Percentiles rank a stretch among this genome's conserved stretches.
phyloP scores from a whole-genome alignment of 2,113 vertebrate species.

The Rhinoptilus africanus region DNA sequence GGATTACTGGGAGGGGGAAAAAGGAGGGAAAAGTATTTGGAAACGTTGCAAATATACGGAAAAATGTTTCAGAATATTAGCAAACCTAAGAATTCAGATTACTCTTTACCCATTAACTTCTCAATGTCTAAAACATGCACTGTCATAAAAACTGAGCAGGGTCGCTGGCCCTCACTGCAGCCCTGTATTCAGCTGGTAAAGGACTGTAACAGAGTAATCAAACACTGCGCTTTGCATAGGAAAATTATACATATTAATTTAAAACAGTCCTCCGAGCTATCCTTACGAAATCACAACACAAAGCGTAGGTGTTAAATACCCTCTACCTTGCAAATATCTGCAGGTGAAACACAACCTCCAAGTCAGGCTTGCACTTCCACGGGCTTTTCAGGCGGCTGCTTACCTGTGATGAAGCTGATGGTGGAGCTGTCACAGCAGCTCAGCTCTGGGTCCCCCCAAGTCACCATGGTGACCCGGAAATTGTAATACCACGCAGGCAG shows the following conservation, averaged over 20 bases:
- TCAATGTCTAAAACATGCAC: neutral
- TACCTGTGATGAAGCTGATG: conserved; percentile 93
- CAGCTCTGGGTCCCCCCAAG: conserved; percentile 89
- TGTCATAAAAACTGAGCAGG: neutral
- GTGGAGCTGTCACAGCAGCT: conserved; percentile 92
- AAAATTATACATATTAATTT: neutral
- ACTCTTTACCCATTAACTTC: neutral
- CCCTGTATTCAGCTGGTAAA: neutral
- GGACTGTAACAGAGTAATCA: neutral
- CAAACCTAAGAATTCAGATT: neutral
- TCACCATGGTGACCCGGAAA: conserved; percentile 95
- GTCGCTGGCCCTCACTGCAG: neutral
- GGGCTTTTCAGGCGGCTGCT: neutral
- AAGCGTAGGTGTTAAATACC: neutral
- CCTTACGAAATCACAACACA: neutral
- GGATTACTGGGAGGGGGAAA: neutral
- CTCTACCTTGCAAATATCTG: neutral
- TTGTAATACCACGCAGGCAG: conserved; percentile 96
- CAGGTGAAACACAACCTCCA: neutral
- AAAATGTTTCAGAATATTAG: neutral
- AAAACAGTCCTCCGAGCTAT: neutral
- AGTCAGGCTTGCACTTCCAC: neutral
- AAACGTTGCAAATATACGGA: fast-evolving
- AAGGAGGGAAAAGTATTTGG: neutral
- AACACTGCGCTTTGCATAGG: neutral